These are phyloP conservation scores for Sylvia borin DNA, from an alignment of 2,797 vertebrate species.

Conservation along the genomic window DNA sequence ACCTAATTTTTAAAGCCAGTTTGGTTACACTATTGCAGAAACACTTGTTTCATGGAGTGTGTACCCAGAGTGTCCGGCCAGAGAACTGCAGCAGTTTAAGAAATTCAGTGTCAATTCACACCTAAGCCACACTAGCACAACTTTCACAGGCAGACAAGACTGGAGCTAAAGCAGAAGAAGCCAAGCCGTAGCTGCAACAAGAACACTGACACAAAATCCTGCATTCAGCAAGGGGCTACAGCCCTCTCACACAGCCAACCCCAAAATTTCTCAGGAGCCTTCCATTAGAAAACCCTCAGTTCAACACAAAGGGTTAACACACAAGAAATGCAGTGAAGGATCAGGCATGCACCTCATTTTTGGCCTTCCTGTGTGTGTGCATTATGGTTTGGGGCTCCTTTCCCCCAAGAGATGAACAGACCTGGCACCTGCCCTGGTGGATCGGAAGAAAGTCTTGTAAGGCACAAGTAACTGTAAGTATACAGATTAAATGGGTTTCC, in stretches of 20 bases:
- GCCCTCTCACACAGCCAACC: fast-evolving
- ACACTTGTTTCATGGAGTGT: not conserved
- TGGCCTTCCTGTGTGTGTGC: fast-evolving
- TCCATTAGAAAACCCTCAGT: not conserved
- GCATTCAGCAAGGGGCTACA: not conserved
- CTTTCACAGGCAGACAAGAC: not conserved
- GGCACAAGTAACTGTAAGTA: not conserved
- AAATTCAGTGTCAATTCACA: not conserved
- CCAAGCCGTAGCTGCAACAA: not conserved
- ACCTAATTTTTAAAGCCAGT: not conserved
- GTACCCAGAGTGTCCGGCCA: not conserved
- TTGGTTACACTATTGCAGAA: not conserved
- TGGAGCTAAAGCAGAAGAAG: not conserved
- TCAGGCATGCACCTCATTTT: not conserved
- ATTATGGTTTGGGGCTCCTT: not conserved
- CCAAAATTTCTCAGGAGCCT: not conserved
- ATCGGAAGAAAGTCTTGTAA: not conserved
- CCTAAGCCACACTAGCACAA: not conserved
- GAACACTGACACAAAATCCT: not conserved
- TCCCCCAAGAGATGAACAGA: not conserved
- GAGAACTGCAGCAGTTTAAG: not conserved
- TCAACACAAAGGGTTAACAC: not conserved
- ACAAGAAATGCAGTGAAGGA: not conserved
- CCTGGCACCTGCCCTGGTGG: not conserved
- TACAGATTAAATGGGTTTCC: conserved; percentile 3